A percentile compares a stretch with the other conserved stretches of the same genome.
phyloP scores from a whole-genome alignment of 1,140 invertebrate species.

The Drosophila subobscura region DNA sequence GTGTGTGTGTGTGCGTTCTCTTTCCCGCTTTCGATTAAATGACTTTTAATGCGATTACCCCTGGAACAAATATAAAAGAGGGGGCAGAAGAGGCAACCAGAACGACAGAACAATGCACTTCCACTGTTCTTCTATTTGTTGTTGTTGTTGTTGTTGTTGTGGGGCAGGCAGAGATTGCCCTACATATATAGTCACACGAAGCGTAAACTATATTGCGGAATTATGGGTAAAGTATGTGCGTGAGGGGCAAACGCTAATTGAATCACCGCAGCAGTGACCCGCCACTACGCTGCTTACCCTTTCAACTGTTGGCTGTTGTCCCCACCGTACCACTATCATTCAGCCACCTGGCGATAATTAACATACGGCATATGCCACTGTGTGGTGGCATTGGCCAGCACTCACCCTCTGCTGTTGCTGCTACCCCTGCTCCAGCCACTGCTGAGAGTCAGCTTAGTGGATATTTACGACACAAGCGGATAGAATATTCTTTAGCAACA shows the following conservation, averaged over 20 bases:
- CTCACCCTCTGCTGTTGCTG: not conserved
- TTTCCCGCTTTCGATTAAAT: constrained; percentile 78
- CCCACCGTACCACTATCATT: constrained; percentile 23
- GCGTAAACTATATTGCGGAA: constrained; percentile 5
- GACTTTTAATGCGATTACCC: constrained; percentile 79
- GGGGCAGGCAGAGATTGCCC: constrained; percentile 51
- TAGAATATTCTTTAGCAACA: constrained; percentile 56
- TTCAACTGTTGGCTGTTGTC: constrained; percentile 1
- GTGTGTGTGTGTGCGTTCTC: constrained; percentile 19
- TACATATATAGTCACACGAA: constrained; percentile 36
- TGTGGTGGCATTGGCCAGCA: not conserved
- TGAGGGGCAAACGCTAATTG: constrained; percentile 69
- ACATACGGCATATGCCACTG: constrained; percentile 52
- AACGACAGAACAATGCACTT: constrained; percentile 71
- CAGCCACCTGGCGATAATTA: constrained; percentile 67
- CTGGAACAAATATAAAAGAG: constrained; percentile 25
- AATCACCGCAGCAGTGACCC: constrained; percentile 56
- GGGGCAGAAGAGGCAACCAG: constrained; percentile 4
- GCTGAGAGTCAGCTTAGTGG: constrained; percentile 44
- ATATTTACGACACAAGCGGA: constrained; percentile 53
- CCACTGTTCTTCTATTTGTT: constrained; percentile 27
- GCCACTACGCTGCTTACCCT: not conserved
- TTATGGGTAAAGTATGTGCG: constrained; percentile 46
- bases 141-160: too few relatives aligned
- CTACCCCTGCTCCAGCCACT: not conserved